Conservation (phyloP, 35 echinoderm and acorn worm genomes). For the Chiridota heheva region DNA sequence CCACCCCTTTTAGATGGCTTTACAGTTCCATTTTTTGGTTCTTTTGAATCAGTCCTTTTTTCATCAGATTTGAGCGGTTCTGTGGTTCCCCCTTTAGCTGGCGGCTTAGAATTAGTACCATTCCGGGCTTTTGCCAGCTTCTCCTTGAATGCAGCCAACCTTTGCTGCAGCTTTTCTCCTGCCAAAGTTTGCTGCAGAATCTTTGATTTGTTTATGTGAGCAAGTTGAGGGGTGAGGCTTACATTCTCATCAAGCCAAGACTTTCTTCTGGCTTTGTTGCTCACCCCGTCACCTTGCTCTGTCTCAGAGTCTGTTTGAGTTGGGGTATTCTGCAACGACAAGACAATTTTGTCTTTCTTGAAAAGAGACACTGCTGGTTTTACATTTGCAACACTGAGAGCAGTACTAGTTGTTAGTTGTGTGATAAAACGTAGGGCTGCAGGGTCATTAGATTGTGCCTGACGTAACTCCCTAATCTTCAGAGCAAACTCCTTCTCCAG, state of each 20-base stretch:
- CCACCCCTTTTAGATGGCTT: too few species aligned
- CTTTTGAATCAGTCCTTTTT: too few species aligned
- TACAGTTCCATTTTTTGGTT: too few species aligned
- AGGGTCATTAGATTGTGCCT: conserved; percentile 3
- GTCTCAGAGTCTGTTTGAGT: conserved; percentile 55
- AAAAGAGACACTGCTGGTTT: conserved; percentile 21
- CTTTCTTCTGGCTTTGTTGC: conserved; percentile 10
- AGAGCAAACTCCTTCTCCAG: conserved; percentile 60
- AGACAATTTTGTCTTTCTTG: conserved; percentile 32
- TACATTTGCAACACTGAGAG: not conserved
- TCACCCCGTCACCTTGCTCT: not conserved
- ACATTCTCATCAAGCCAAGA: conserved; percentile 68
- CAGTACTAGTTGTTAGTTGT: not conserved
- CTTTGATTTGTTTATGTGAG: too few species aligned
- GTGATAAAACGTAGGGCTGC: too few species aligned
- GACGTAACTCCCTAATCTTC: conserved; percentile 44
- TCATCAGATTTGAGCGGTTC: too few species aligned
- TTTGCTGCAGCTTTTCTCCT: too few species aligned
- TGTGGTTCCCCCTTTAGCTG: too few species aligned
- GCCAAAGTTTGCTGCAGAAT: too few species aligned
- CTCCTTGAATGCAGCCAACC: too few species aligned
- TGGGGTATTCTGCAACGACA: conserved; percentile 23
- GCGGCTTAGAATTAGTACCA: too few species aligned
- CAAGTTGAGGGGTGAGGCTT: conserved; percentile 38
- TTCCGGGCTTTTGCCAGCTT: too few species aligned